Conservation (phyloP, 2,888 invertebrate species). For the Agonopterix subpropinquella region DNA sequence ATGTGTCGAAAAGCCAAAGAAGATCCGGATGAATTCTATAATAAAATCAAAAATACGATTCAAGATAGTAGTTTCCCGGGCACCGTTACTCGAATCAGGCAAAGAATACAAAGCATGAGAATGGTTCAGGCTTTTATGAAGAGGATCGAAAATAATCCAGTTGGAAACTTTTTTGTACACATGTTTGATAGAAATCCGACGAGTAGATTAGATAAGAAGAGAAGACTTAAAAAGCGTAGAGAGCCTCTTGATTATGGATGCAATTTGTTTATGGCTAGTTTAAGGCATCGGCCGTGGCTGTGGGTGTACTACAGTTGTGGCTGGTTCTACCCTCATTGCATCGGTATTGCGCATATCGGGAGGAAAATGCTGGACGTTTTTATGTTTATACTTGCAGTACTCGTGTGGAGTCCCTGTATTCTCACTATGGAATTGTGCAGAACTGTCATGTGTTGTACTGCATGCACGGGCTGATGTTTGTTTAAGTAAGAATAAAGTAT, state of each 20-base stretch:
- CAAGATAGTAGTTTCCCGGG: background rate
- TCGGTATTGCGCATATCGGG: slow-evolving; percentile 28
- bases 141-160: background rate
- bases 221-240: background rate
- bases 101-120: background rate
- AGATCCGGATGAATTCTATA: background rate
- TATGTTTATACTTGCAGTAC: slow-evolving; percentile 35
- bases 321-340: slow-evolving; percentile 42
- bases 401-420: slow-evolving; percentile 50
- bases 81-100: background rate
- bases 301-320: slow-evolving; percentile 33
- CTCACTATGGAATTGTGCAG: slow-evolving; percentile 33
- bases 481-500: slow-evolving; percentile 2
- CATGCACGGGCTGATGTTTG: slow-evolving; percentile 27
- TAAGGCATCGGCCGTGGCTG: slow-evolving; percentile 33
- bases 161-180: background rate
- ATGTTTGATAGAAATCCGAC: background rate
- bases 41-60: background rate
- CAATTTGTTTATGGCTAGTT: slow-evolving; percentile 33
- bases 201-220: background rate
- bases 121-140: background rate
- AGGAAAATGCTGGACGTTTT: slow-evolving; percentile 29
- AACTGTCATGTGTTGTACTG: slow-evolving; percentile 32
- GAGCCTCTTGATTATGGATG: slow-evolving; percentile 25
- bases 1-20: background rate